These are phyloP conservation scores for Melanargia galathea DNA, from an alignment of 2,888 invertebrate species.

Conservation along the genomic window DNA sequence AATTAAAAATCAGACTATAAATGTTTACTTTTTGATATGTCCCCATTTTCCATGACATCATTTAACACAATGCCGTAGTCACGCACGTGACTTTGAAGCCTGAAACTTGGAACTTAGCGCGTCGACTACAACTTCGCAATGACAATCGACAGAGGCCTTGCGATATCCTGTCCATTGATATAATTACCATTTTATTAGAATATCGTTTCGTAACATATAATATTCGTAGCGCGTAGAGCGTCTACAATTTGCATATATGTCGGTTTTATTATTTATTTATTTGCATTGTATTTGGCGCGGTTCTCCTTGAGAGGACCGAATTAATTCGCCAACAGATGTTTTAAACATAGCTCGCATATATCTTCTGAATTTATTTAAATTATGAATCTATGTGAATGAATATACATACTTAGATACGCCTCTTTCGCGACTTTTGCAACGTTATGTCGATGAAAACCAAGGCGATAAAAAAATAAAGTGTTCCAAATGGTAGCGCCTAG, in stretches of 20 bases:
- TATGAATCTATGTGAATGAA: background rate
- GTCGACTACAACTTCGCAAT: background rate
- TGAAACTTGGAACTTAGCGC: background rate
- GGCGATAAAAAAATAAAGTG: too few relatives aligned
- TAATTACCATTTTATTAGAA: slow-evolving; percentile 36
- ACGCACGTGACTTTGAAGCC: background rate
- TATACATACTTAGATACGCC: too few relatives aligned
- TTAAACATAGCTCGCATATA: background rate
- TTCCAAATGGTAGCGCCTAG: too few relatives aligned
- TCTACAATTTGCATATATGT: slow-evolving; percentile 41
- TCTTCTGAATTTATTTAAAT: background rate
- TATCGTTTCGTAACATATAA: background rate
- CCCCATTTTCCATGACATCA: too few relatives aligned
- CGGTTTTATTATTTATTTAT: slow-evolving; percentile 12
- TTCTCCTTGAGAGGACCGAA: slow-evolving; percentile 1
- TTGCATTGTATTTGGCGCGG: slow-evolving; percentile 2
- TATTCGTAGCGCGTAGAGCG: slow-evolving; percentile 42
- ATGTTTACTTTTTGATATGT: too few relatives aligned
- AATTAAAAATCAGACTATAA: too few relatives aligned
- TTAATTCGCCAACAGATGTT: slow-evolving; percentile 1
- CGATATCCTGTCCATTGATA: slow-evolving; percentile 36
- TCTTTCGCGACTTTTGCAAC: too few relatives aligned
- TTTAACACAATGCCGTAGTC: too few relatives aligned
- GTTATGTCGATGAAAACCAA: too few relatives aligned
- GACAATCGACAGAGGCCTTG: slow-evolving; percentile 10